Evolutionary conservation across 2,797 vertebrate species (phyloP).

Genomic region (Darevskia nairensis): DNA sequence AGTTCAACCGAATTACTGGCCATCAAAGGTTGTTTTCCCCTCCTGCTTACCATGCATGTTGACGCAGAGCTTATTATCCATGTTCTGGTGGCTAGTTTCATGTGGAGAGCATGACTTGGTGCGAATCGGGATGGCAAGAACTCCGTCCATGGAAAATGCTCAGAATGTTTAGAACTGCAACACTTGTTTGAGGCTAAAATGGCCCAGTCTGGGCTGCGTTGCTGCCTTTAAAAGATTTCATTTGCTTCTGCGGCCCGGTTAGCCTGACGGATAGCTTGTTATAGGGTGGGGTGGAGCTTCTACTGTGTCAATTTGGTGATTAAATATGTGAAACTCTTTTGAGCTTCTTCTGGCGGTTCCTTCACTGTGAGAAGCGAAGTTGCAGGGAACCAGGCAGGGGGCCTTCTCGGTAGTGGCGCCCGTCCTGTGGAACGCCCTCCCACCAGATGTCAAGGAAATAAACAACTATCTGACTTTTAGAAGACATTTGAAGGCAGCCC

Average conservation of each 20-base stretch:
- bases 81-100: neutral
- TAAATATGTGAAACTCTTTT: neutral
- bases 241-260: neutral
- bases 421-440: too few species aligned
- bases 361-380: too few species aligned
- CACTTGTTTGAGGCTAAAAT: neutral
- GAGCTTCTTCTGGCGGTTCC: too few species aligned
- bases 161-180: neutral
- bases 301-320: neutral
- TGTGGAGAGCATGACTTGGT: neutral
- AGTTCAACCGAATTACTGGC: too few species aligned
- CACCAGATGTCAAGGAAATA: too few species aligned
- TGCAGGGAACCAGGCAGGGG: too few species aligned
- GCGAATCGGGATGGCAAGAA: neutral
- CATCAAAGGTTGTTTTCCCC: neutral
- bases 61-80: neutral
- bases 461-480: too few species aligned
- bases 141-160: neutral
- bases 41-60: neutral
- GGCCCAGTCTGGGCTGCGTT: neutral
- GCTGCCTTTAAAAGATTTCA: neutral
- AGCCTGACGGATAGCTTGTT: neutral
- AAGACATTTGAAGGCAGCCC: too few species aligned
- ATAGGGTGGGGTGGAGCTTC: neutral
- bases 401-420: too few species aligned